phyloP scores from a whole-genome alignment of 2,113 vertebrate species.

The Nannospalax galili region DNA sequence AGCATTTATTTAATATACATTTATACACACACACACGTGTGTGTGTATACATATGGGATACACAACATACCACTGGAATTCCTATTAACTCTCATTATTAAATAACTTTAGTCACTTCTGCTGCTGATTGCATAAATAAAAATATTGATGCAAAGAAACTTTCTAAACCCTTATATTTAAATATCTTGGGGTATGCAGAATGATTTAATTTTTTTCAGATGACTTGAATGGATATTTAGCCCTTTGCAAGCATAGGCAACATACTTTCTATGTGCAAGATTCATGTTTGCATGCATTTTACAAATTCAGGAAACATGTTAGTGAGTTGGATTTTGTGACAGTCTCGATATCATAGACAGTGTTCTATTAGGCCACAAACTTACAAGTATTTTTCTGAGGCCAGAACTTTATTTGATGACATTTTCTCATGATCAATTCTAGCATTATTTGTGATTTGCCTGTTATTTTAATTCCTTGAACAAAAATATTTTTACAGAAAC shows the following conservation, averaged over 20 bases:
- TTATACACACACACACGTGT: too few species aligned
- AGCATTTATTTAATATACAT: too few species aligned
- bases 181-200: not conserved
- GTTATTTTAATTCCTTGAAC: not conserved
- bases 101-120: not conserved
- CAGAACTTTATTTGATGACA: not conserved
- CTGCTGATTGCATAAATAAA: not conserved
- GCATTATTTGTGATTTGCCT: not conserved
- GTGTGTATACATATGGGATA: not conserved
- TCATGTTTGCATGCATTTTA: not conserved
- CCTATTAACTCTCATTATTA: not conserved
- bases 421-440: not conserved
- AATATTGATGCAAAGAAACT: not conserved
- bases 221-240: not conserved
- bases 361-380: not conserved
- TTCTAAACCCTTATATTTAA: not conserved
- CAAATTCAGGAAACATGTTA: not conserved
- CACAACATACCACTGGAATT: not conserved
- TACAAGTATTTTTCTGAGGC: not conserved
- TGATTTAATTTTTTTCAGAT: not conserved
- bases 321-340: not conserved
- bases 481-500: not conserved
- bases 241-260: not conserved
- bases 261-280: not conserved
- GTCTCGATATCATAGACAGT: not conserved